Evolutionary conservation across 2,113 vertebrate genomes (phyloP), one percentile per base, ranked within the genome.

Genomic region (Vanacampus margaritifer): DNA sequence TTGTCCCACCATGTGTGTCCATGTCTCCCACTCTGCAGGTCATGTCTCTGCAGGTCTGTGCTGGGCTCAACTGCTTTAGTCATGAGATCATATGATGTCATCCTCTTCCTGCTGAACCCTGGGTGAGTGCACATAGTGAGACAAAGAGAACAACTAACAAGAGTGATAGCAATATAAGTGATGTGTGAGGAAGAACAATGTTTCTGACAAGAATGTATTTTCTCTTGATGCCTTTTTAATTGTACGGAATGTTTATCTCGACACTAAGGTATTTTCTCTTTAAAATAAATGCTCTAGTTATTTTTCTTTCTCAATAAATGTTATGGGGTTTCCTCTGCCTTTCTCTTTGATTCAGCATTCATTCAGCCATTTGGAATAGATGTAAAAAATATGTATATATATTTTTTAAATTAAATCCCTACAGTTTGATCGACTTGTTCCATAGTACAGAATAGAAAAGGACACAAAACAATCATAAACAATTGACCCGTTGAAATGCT

Each of bases 1-100:
- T 39, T 16, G 23, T 16, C 14, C 60, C 37, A 43, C 60, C 37
- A 62, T 62, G 53, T 57, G 19, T 69, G 59, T 69, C 57, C 37
- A 39, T 74, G 41, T 73, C 43, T 64, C 21, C 53, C 56, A 71
- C 58, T 28, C 70, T 37, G 51, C 75, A 71, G 66, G 78, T 88
- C 89, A n/a, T 90, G 90, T 87, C 86, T 88, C 79, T 78, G 85
- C 91, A 91, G 80, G 89, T 89, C 83, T 84, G 79, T 78, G 75
- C 84, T 83, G 83, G 74, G 66, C 82, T 70, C 63, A 65, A 75
- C 87, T 92, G 83, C 86, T 80, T 91, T 73, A 87, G 84, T 81
- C 67, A 87, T 92, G 90, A 92, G 91, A 91, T 92, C 91, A 92
- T 91, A 89, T 88, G 87, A 89, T 90, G 89, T 89, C 90, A 91